Evolutionary conservation across 2,888 invertebrate genomes (phyloP), one percentile per base, ranked within the genome.

Genomic region (Microlaimidae sp.): DNA sequence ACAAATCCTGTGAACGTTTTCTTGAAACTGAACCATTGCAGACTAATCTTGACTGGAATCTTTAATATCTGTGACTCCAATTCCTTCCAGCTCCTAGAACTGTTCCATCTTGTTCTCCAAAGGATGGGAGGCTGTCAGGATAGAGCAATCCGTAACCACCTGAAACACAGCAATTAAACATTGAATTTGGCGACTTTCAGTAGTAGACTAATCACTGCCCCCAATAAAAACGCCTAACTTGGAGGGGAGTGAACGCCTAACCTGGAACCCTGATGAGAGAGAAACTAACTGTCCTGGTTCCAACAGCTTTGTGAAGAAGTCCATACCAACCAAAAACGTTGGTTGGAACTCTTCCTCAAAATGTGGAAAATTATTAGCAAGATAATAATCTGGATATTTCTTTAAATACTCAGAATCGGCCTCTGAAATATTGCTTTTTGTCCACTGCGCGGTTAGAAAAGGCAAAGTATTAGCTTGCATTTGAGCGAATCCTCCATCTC

Each of bases 31-130:
- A 13, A 41, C 5, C 38, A 38, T 7, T 17, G 38, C 13, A 7
- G 17, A 19, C 5, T 38, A 23, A n/a, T n/a, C n/a, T n/a, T n/a
- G n/a, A n/a, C n/a, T n/a, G n/a, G n/a, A n/a, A n/a, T n/a, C n/a
- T n/a, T n/a, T n/a, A n/a, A n/a, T n/a, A n/a, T n/a, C n/a, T 7
- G 13, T 27, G 5, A 49, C 32, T 29, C 49, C 49, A 7, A 49
- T 24, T 10, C 32, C 32, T 17, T 49, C 49, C 49, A 49, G 49
- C 10, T 28, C 23, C 49, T 38, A 49, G 13, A 49, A 28, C 3
- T 25, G 10, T 5, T 27, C 19, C 19, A 49, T 3, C 19, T 49
- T 38, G 43, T n/a, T n/a, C n/a, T n/a, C n/a, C n/a, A n/a, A n/a
- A n/a, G n/a, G n/a, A n/a, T n/a, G n/a, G n/a, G n/a, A n/a, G n/a